Percentiles rank a stretch among this genome's conserved stretches.
Evolutionary conservation across 2,113 vertebrate species (phyloP).

Genomic region (Brachyistius frenatus): DNA sequence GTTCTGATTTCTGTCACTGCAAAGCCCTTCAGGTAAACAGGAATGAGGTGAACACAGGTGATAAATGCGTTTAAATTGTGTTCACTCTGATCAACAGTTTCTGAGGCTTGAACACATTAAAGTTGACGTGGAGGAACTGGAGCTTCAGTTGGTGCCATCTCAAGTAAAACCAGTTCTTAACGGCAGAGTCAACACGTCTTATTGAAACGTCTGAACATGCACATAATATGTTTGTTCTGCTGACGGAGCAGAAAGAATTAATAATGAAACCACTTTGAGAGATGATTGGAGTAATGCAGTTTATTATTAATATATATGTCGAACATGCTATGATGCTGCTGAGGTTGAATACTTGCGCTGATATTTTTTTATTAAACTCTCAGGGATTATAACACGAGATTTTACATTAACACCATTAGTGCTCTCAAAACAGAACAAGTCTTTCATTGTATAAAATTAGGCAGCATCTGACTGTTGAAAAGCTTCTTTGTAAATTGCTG

Average conservation of each 20-base stretch:
- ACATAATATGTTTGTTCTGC: constrained; percentile 26
- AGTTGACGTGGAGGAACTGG: constrained; percentile 3
- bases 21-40: not conserved
- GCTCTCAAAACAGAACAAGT: constrained; percentile 15
- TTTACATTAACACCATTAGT: constrained; percentile 36
- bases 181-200: constrained; percentile 44
- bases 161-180: not conserved
- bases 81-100: constrained; percentile 24
- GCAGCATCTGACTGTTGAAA: not conserved
- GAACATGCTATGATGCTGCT: not conserved
- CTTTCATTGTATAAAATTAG: not conserved
- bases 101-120: constrained; percentile 20
- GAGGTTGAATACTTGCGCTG: not conserved
- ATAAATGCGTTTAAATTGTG: constrained; percentile 21
- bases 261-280: not conserved
- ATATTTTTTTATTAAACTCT: constrained; percentile 18
- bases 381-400: constrained; percentile 17
- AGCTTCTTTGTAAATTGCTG: not conserved
- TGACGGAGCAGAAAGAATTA: constrained; percentile 1
- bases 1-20: constrained; percentile 24
- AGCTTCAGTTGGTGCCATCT: not conserved
- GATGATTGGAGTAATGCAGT: not conserved
- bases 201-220: constrained; percentile 33
- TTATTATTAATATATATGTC: not conserved
- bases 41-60: constrained; percentile 27